A percentile compares a stretch with the other conserved stretches of the same genome.
phyloP scores from a whole-genome alignment of 2,888 invertebrate species.

The Apocheima hispidaria region DNA sequence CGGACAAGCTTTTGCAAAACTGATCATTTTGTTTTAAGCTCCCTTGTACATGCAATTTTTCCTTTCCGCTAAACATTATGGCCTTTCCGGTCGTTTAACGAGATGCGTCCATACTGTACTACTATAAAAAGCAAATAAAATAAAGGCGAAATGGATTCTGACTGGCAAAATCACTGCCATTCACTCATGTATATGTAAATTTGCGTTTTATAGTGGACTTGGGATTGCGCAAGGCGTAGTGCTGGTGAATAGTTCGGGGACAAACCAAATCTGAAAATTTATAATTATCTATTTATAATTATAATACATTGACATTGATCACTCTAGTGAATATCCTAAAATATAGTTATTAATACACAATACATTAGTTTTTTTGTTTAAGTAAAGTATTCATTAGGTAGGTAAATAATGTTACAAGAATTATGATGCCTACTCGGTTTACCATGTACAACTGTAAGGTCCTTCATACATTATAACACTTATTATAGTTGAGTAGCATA shows the following conservation, averaged over 20 bases:
- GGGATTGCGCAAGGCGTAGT: slow-evolving; percentile 6
- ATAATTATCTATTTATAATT: no score
- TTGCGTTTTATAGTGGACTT: slow-evolving; percentile 55
- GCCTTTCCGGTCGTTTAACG: slow-evolving; percentile 66
- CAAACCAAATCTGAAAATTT: not conserved
- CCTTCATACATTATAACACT: no score
- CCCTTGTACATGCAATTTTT: slow-evolving; percentile 57
- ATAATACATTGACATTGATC: no score
- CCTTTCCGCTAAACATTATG: slow-evolving; percentile 64
- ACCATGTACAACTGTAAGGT: no score
- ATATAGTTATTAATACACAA: no score
- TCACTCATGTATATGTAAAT: slow-evolving; percentile 68
- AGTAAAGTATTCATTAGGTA: no score
- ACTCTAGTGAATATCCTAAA: no score
- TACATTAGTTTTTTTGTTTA: no score
- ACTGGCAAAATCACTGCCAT: slow-evolving; percentile 53
- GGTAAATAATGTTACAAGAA: no score
- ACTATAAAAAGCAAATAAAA: slow-evolving; percentile 69
- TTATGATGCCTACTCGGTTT: no score
- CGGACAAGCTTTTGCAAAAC: slow-evolving; percentile 49
- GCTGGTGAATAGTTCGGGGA: slow-evolving; percentile 8
- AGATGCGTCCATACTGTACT: slow-evolving; percentile 56
- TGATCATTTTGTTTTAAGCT: slow-evolving; percentile 46
- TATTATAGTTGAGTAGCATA: no score
- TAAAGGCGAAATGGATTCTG: slow-evolving; percentile 61